Evolutionary conservation across 2,113 vertebrate genomes (phyloP).

Genomic region (Sula dactylatra): DNA sequence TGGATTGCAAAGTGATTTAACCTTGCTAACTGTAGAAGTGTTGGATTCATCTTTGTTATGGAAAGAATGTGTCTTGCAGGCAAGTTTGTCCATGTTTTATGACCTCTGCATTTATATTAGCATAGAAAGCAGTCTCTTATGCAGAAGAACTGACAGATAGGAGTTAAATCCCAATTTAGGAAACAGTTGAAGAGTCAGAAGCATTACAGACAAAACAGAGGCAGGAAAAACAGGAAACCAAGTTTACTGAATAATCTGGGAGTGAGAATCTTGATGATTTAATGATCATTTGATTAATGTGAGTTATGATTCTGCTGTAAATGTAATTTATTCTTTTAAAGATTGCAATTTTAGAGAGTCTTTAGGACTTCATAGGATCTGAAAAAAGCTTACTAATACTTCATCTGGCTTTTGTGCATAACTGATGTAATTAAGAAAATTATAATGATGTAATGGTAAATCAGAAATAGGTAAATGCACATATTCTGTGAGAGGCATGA

Average conservation of each 20-base stretch:
- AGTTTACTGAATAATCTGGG: neutral
- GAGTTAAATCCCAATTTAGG: slow-evolving; percentile 63
- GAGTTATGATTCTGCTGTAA: neutral
- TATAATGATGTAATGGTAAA: neutral
- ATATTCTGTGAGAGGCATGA: neutral
- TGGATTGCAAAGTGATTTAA: neutral
- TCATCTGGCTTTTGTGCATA: neutral
- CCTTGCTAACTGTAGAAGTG: neutral
- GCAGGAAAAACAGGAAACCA: slow-evolving; percentile 69
- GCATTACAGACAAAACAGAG: slow-evolving; percentile 45
- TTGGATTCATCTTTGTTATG: neutral
- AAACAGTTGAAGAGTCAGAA: slow-evolving; percentile 77
- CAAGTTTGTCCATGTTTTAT: neutral
- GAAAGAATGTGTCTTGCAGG: neutral
- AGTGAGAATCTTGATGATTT: neutral
- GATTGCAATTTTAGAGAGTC: neutral
- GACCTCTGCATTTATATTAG: neutral
- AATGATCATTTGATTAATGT: neutral
- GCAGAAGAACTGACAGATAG: slow-evolving; percentile 24
- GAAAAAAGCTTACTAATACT: neutral
- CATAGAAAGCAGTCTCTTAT: neutral
- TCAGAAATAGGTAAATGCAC: neutral
- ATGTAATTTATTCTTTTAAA: neutral
- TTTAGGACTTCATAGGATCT: neutral
- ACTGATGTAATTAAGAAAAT: neutral